Evolutionary conservation across 1,140 invertebrate species (phyloP).

Genomic region (Drosophila fuyamai): DNA sequence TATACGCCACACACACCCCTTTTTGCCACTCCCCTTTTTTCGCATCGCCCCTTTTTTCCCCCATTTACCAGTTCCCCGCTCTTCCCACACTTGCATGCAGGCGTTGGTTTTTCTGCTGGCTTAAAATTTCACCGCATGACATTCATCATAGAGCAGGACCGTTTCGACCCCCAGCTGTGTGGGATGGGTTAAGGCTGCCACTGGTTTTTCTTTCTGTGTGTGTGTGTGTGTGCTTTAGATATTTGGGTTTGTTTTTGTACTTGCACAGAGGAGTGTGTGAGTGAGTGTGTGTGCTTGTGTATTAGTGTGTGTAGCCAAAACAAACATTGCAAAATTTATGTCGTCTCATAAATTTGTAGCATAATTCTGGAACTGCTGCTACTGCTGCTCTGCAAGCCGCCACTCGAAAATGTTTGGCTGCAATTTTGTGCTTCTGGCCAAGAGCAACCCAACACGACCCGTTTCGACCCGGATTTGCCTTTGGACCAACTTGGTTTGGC

Average conservation of each 20-base stretch:
- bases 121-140: constrained; percentile 81
- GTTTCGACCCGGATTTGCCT: constrained; percentile 26
- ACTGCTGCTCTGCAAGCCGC: constrained; percentile 37
- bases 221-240: constrained; percentile 65
- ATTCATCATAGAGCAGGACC: constrained; percentile 65
- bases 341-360: constrained; percentile 83
- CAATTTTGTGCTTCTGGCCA: constrained; percentile 68
- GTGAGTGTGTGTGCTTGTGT: not conserved
- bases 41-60: not conserved
- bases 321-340: constrained; percentile 83
- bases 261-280: constrained; percentile 14
- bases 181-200: constrained; percentile 38
- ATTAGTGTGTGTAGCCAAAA: constrained; percentile 69
- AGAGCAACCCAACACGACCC: constrained; percentile 19
- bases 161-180: constrained; percentile 49
- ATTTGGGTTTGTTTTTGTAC: constrained; percentile 74
- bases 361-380: constrained; percentile 74
- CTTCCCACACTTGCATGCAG: constrained; percentile 4
- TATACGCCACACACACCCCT: constrained; percentile 17
- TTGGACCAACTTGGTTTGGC: constrained; percentile 59
- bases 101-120: constrained; percentile 56
- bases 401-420: constrained; percentile 81
- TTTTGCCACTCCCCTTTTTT: constrained; percentile 3
- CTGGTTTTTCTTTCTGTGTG: constrained; percentile 21
- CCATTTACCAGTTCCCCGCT: not conserved